These are phyloP conservation scores for Rousettus madagascariensis DNA, from an alignment of 2,797 vertebrate genomes.

Conservation along the genomic window DNA sequence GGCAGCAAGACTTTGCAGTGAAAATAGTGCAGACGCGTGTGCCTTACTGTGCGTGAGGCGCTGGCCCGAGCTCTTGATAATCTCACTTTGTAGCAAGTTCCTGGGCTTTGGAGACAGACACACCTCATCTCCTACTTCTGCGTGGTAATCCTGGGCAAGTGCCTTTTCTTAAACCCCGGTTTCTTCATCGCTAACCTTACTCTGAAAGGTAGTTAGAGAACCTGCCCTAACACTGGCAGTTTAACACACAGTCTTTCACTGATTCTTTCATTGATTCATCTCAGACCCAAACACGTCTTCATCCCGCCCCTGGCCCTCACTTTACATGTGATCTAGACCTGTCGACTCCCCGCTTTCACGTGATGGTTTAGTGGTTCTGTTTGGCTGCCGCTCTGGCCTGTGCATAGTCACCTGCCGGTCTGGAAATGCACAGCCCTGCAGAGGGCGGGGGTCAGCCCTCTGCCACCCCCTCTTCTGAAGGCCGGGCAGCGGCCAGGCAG, in stretches of 20 bases:
- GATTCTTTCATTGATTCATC: not conserved
- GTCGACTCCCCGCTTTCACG: not conserved
- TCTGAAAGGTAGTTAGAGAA: not conserved
- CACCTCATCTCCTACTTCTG: not conserved
- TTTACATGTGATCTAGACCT: not conserved
- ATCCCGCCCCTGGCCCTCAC: not conserved
- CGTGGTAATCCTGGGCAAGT: not conserved
- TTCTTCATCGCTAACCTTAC: not conserved
- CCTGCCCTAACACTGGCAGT: not conserved
- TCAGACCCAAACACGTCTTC: not conserved
- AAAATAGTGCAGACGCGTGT: not conserved
- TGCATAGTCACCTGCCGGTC: not conserved
- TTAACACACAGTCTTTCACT: not conserved
- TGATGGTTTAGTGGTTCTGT: not conserved
- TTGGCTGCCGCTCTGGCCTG: not conserved
- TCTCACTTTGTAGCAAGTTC: not conserved
- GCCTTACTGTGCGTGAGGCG: not conserved
- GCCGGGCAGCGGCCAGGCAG: not conserved
- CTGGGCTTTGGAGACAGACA: not conserved
- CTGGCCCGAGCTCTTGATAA: not conserved
- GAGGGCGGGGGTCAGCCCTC: not conserved
- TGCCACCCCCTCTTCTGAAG: not conserved
- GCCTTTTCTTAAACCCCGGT: not conserved
- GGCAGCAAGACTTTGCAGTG: not conserved
- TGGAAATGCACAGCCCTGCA: not conserved